These are phyloP conservation scores for Scaptomyza caliginosa DNA, from an alignment of 2,888 invertebrate species.

Conservation along the genomic window DNA sequence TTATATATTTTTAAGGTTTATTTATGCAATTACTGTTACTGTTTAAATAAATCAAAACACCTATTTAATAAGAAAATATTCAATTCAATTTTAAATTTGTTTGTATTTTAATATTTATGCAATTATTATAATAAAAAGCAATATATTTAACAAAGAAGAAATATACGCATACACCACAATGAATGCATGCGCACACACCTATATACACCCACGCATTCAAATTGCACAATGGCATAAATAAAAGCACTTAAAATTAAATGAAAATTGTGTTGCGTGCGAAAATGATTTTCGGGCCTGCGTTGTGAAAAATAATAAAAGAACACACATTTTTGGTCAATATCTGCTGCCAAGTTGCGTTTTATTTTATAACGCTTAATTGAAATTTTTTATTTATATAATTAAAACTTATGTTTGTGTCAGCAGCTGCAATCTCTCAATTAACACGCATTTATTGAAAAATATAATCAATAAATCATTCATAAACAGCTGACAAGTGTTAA, in stretches of 20 bases:
- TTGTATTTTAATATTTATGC: background rate
- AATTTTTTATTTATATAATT: slow-evolving; percentile 8
- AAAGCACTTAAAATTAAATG: slow-evolving; percentile 39
- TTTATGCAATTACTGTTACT: background rate
- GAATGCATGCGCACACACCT: too few relatives aligned
- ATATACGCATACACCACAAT: background rate
- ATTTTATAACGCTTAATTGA: background rate
- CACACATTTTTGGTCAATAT: background rate
- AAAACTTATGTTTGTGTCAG: slow-evolving; percentile 10
- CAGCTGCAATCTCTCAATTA: slow-evolving; percentile 24
- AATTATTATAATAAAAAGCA: background rate
- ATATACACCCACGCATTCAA: background rate
- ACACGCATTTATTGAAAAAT: slow-evolving; percentile 15
- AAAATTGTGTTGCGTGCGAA: slow-evolving; percentile 17
- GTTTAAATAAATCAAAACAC: background rate
- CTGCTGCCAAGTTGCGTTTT: background rate
- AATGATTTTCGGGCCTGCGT: slow-evolving; percentile 11
- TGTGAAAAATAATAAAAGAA: background rate
- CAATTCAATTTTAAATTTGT: background rate
- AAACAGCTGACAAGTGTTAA: background rate
- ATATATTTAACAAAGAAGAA: slow-evolving; percentile 3
- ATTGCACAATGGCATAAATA: slow-evolving; percentile 12
- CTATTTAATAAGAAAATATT: background rate
- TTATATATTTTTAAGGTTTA: background rate
- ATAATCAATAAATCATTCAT: background rate